Conservation (phyloP, 2,888 invertebrate species). For the Pristionchus entomophagus region DNA sequence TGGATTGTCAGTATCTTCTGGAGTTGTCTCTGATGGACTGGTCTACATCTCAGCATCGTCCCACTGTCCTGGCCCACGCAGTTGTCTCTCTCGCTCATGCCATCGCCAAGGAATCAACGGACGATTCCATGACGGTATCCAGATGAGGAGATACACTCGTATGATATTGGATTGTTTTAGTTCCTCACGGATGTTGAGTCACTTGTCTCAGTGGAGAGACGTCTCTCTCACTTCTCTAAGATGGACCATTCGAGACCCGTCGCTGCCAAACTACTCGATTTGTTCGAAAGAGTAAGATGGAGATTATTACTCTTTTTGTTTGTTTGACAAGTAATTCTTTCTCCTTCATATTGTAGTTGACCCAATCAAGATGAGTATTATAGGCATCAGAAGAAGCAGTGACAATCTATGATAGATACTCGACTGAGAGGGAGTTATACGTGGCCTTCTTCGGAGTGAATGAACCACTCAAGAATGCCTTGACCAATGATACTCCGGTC, state of each 20-base stretch:
- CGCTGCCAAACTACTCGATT: neutral
- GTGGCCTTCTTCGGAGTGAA: slow-evolving; percentile 36
- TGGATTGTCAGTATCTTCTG: slow-evolving; percentile 48
- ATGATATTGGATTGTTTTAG: neutral
- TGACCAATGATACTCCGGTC: neutral
- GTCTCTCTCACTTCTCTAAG: slow-evolving; percentile 25
- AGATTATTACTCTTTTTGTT: neutral
- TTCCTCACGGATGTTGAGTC: slow-evolving; percentile 22
- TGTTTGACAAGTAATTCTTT: neutral
- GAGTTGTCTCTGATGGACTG: slow-evolving; percentile 35
- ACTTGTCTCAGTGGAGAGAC: slow-evolving; percentile 5
- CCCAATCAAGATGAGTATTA: neutral
- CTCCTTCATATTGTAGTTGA: neutral
- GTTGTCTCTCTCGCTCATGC: slow-evolving; percentile 30
- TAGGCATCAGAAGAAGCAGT: neutral
- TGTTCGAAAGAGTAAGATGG: neutral
- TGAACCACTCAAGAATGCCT: slow-evolving; percentile 26
- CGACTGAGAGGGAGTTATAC: slow-evolving; percentile 41
- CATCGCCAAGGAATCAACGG: neutral
- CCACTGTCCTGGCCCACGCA: slow-evolving; percentile 38
- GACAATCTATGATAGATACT: slow-evolving; percentile 27
- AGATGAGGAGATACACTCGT: neutral
- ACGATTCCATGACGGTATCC: slow-evolving; percentile 1
- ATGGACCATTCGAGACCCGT: neutral
- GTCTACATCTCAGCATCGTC: slow-evolving; percentile 24